Conservation (phyloP, 1,140 invertebrate species). For the Brachionus paranguensis region DNA sequence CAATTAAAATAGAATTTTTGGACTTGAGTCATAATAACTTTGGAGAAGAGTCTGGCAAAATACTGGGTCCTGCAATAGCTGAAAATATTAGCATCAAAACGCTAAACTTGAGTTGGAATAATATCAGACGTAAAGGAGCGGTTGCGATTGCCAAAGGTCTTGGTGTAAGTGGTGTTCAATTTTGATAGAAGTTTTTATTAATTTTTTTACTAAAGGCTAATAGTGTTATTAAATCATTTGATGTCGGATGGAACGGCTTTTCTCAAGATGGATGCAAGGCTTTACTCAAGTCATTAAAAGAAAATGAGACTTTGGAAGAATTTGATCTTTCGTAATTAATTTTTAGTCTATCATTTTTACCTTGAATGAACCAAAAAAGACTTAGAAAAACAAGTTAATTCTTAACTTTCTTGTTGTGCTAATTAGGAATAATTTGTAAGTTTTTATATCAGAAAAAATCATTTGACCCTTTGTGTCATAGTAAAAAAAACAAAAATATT, state of each 20-base stretch:
- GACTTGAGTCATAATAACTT: conserved; percentile 38
- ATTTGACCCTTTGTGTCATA: too few relatives aligned
- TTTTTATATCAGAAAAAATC: too few relatives aligned
- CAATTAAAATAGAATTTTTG: conserved; percentile 32
- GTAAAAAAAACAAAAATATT: too few relatives aligned
- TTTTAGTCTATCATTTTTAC: too few relatives aligned
- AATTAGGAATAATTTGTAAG: too few relatives aligned
- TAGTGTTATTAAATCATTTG: conserved; percentile 44
- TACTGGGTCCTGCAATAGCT: conserved; percentile 46
- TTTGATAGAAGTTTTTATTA: background rate
- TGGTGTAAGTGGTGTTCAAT: conserved; percentile 44
- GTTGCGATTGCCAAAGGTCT: conserved; percentile 51
- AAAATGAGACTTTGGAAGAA: conserved; percentile 51
- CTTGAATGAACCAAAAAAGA: background rate
- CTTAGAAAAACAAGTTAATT: background rate
- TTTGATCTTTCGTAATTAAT: conserved; percentile 50
- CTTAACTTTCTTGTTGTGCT: background rate
- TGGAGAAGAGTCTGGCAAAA: conserved; percentile 28
- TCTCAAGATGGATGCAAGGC: conserved; percentile 50
- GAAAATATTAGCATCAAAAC: conserved; percentile 52
- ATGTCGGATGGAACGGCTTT: conserved; percentile 55
- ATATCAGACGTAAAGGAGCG: conserved; percentile 50
- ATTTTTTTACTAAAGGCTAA: background rate
- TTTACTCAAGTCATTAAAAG: conserved; percentile 51
- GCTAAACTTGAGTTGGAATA: conserved; percentile 55